Base-by-base conservation (phyloP, 23 tunicate genomes). In the Botrylloides violaceus region DNA sequence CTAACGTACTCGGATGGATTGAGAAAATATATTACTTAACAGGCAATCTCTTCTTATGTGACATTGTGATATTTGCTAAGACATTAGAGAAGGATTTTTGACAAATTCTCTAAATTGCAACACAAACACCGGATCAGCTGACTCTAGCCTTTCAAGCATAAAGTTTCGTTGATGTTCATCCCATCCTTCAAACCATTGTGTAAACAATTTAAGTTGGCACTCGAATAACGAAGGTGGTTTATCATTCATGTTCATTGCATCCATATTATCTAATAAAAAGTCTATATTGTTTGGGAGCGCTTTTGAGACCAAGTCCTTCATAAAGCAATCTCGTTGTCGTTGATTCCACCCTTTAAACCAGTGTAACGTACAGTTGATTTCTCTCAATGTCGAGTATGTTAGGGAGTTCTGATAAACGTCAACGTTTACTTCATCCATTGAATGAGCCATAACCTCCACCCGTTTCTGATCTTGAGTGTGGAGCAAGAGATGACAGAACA, bases 221-320 rank as follows among this genome's bases (percentile, higher is more conserved):
- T 79, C 76, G 43, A 79, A 84, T 25, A 84, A 48, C 25, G 66
- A 70, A n/a, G 92, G 92, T 28, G 92, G 80, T 58, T 47, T 77
- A 37, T 84, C 92, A 27, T 65, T 29, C 71, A 84, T 56, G 57
- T 65, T 84, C 83, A 84, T 79, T 20, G 58, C 80, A 65, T 66
- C 71, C 27, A 84, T 18, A 7, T 76, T 70, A 30, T 35, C 84
- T 28, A 79, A 23, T 2, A 84, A 70, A 37, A 84, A 49, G 65
- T 84, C 84, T 60, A 86, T 80, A 53, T 80, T 75, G 30, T 75
- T 74, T 32, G 94, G 94, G 24, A 86, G 59, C 3, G 85, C 94
- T 75, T 86, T 86, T 3, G 70, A 80, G 9, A 86, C 63, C 28
- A 86, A 66, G 59, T 86, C 81, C 9, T 75, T 66, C 72, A 86